Evolutionary conservation across 1,140 invertebrate species (phyloP), one percentile per base, ranked within the genome.

Genomic region (Solen grandis): DNA sequence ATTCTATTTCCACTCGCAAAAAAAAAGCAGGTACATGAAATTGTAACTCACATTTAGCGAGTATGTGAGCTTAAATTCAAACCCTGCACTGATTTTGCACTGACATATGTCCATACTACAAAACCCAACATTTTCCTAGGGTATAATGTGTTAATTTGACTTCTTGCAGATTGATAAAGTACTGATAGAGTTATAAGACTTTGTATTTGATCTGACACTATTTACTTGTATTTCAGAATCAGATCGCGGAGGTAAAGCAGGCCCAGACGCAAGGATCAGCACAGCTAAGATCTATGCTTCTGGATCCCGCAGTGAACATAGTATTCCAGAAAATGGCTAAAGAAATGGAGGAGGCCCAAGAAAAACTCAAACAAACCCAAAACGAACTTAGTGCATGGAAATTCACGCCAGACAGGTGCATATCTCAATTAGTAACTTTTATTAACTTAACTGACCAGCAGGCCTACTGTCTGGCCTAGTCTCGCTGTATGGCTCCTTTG

Each of bases 321-420:
- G 94, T 99, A 50, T 96, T 99, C 90, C 96, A 98, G 92, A 95
- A 96, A 91, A 94, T 99, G 90, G 95, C 97, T 83, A 96, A 97
- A 92, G 98, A 99, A 93, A 93, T 99, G 76, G 95, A 97, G 72
- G 95, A 95, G 52, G 96, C 96, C 13, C 97, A 97, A 93, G 95
- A 96, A 52, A 96, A 96, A 92, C 94, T 99, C 74, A 97, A 99
- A 92, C 97, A 99, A 93, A 99, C 97, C 31, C 98, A 99, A 93
- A 99, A 98, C 93, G 98, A 99, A 94, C 93, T 99, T 31, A 97
- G 96, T 79, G 98, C 98, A 0, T 99, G 98, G 98, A 99, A 99
- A 93, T 99, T 99, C 91, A 99, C 98, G 25, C 97, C 98, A 36
- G 98, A 99, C 93, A 99, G 97, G 95, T 96, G 92, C 85, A 83